Percentiles rank a stretch among this genome's conserved stretches.
These are phyloP conservation scores for Apis mellifera DNA, from an alignment of 1,140 invertebrate genomes.

Conservation along the genomic window DNA sequence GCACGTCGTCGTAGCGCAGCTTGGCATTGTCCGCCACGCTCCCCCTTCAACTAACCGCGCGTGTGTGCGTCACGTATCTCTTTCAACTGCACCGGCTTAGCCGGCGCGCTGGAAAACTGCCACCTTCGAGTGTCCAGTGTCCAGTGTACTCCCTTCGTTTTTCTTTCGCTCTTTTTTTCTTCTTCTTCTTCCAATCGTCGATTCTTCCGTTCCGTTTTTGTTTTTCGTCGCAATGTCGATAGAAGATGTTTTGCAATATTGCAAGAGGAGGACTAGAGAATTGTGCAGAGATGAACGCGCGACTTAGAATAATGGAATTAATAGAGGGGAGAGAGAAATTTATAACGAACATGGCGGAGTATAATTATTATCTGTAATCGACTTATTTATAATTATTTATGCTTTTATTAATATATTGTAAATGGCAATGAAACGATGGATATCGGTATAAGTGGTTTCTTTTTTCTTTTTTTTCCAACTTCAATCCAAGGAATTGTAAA, in stretches of 20 bases:
- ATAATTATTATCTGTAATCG: background rate
- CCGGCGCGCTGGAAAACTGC: slow-evolving; percentile 24
- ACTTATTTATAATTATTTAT: background rate
- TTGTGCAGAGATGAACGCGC: too few species aligned
- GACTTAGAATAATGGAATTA: background rate
- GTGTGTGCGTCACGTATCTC: slow-evolving; percentile 56
- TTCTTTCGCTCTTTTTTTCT: background rate
- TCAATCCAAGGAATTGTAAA: background rate
- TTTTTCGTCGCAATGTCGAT: background rate
- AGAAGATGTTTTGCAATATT: background rate
- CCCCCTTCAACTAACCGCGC: background rate
- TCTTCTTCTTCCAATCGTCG: too few species aligned
- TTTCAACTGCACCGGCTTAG: slow-evolving; percentile 36
- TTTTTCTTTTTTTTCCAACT: too few species aligned
- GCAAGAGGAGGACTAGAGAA: too few species aligned
- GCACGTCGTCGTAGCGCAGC: slow-evolving; percentile 59
- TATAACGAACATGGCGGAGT: background rate
- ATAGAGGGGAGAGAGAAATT: background rate
- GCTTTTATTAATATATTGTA: background rate
- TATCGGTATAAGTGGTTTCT: too few species aligned
- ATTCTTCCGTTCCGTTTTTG: background rate
- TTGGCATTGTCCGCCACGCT: slow-evolving; percentile 53
- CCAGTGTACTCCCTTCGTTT: background rate
- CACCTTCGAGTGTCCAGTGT: slow-evolving; percentile 12
- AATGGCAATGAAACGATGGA: too few species aligned